Conservation (phyloP, 2,113 vertebrate genomes). For the Panthera tigris region DNA sequence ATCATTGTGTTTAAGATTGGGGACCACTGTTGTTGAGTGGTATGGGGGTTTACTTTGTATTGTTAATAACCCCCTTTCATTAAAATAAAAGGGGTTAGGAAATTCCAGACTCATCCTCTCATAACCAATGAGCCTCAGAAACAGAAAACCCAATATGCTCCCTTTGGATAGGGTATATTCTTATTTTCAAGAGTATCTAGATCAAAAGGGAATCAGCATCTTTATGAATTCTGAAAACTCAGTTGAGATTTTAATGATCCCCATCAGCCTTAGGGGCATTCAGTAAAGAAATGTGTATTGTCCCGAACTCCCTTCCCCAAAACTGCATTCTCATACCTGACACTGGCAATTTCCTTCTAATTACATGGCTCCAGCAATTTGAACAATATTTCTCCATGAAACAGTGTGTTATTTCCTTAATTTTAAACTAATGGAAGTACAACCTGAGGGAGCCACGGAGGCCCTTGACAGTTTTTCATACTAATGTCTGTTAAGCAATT, state of each 20-base stretch:
- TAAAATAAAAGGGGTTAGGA: not conserved
- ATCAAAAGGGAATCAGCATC: not conserved
- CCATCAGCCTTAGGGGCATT: not conserved
- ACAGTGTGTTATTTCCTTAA: not conserved
- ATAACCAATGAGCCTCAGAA: not conserved
- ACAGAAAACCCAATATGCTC: not conserved
- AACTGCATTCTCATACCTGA: not conserved
- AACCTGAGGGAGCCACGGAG: not conserved
- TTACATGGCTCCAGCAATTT: not conserved
- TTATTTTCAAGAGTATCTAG: not conserved
- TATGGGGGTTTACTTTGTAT: not conserved
- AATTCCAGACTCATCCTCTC: not conserved
- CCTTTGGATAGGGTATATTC: not conserved
- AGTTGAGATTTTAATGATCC: conserved; percentile 12
- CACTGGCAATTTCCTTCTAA: not conserved
- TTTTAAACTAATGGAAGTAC: not conserved
- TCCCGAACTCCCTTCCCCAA: not conserved
- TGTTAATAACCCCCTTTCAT: not conserved
- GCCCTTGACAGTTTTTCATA: not conserved
- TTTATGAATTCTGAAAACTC: conserved; percentile 45
- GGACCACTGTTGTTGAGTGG: not conserved
- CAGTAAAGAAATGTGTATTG: not conserved
- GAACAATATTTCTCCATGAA: not conserved
- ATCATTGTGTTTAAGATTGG: not conserved
- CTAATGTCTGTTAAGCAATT: not conserved